Base-by-base conservation (phyloP, 2,113 vertebrate genomes). In the Chamaea fasciata region DNA sequence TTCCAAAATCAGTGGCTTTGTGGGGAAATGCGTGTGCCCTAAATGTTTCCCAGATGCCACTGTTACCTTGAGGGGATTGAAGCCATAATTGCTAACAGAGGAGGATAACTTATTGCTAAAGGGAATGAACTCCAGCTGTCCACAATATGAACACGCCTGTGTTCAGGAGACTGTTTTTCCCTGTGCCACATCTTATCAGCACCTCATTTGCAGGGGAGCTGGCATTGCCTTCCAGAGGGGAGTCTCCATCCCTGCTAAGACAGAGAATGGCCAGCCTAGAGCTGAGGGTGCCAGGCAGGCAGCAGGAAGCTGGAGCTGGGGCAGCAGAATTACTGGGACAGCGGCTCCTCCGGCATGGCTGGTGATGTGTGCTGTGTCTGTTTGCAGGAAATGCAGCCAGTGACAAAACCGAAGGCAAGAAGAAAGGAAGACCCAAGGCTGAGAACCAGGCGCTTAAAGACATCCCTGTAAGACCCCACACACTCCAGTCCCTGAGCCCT, bases 381-480 rank as follows among this genome's bases (percentile, higher is more conserved):
- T 94, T 86, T 93, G 79, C 97, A 98, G 99, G 98, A 98, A 97
- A 98, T 87, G 95, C 98, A 89, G 98, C 98, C 96, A 98, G 97
- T 65, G 98, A 99, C 92, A 98, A 97, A 97, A 97, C 97, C 0
- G 99, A 99, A 97, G 98, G 98, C 81, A 99, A 98, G 98, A 99
- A 98, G 97, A 99, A 99, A 98, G 99, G 99, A 94, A 98, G 98
- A 83, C 98, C 98, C 37, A 99, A 99, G 97, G 98, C 97, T 2
- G 99, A 99, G 93, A 98, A 98, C 96, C 99, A 99, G 94, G 98
- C 99, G 2, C 98, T 99, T 88, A 98, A 98, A 96, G 99, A 98
- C 94, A 99, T 99, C 96, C 99, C 99, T 6, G 99, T 99, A 98
- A 99, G 99, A 89, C 56, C 69, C 28, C 12, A 3, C 8, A 6